Evolutionary conservation across 2,113 vertebrate species (phyloP), one percentile per base, ranked within the genome.

Genomic region (Atherinomorus stipes): DNA sequence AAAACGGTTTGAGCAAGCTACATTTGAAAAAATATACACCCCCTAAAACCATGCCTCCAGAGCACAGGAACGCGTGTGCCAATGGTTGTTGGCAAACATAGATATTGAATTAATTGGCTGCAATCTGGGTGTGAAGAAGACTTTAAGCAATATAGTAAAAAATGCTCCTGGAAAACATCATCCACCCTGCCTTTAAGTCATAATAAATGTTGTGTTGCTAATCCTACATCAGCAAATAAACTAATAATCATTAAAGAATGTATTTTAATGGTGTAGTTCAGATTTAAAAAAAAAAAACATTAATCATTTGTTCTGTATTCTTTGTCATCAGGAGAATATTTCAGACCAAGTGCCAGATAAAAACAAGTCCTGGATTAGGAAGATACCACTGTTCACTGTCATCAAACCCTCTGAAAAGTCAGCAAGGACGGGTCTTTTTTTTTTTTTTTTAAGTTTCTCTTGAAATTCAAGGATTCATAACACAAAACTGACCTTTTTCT

Each of bases 381-480:
- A 98, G 89, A 80, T 99, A 31, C 71, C 90, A 0, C 93, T 93
- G 22, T 97, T 97, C 18, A 86, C 95, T 53, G 94, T 98, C 68
- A 88, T 97, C 10, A 95, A 95, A 37, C 85, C 95, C 0, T 91
- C 90, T 0, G 91, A 92, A 83, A 93, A 91, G 96, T 98, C 88
- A 0, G 84, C n/a, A 53, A 40, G 53, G 4, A 49, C 28, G n/a
- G 19, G 47, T 63, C 15, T 26, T 40, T 15, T 18, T 1, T 4
- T 18, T 49, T 13, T 58, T 26, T 26, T n/a, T 4, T 15, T 50
- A 59, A n/a, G 11, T 60, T 60, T 60, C 12, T n/a, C 21, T 51
- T 44, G 19, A 18, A 19, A 42, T 23, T 63, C 40, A 63, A 28
- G 1, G 16, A 26, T 16, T 25, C 4, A 26, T 40, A 7, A 62